Evolutionary conservation across 2,113 vertebrate genomes (phyloP).

Genomic region (Amphiprion percula): DNA sequence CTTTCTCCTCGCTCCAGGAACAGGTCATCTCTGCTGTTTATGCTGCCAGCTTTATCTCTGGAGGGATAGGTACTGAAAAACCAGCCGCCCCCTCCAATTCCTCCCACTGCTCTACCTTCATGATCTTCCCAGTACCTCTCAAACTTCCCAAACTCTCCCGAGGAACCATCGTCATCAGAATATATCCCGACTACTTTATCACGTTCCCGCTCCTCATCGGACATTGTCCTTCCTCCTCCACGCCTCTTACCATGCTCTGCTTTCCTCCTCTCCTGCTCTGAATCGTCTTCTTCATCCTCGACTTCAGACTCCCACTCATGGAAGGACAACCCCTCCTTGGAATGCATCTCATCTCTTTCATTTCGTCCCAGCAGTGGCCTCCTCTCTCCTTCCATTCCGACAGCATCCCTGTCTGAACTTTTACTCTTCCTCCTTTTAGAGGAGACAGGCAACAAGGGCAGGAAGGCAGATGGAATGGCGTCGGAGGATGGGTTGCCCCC

Average conservation of each 20-base stretch:
- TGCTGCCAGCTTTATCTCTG: constrained; percentile 86
- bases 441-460: constrained; percentile 82
- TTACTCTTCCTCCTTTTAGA: constrained; percentile 83
- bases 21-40: constrained; percentile 84
- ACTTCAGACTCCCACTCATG: constrained; percentile 84
- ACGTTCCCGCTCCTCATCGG: constrained; percentile 83
- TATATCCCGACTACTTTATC: constrained; percentile 84
- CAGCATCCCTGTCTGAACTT: constrained; percentile 79
- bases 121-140: constrained; percentile 91
- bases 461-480: constrained; percentile 79
- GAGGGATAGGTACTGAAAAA: constrained; percentile 92
- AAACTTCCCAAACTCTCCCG: constrained; percentile 87
- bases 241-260: constrained; percentile 64
- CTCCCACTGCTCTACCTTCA: constrained; percentile 83
- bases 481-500: constrained; percentile 76
- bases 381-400: constrained; percentile 79
- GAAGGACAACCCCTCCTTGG: constrained; percentile 82
- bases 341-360: constrained; percentile 71
- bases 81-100: constrained; percentile 86
- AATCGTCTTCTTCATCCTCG: constrained; percentile 72
- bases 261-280: constrained; percentile 78
- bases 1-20: constrained; percentile 80
- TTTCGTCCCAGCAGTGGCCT: constrained; percentile 78
- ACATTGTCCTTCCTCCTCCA: constrained; percentile 74
- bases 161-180: constrained; percentile 85